Evolutionary conservation across 2,113 vertebrate genomes (phyloP).

Genomic region (Forbesichthys papilliferus): DNA sequence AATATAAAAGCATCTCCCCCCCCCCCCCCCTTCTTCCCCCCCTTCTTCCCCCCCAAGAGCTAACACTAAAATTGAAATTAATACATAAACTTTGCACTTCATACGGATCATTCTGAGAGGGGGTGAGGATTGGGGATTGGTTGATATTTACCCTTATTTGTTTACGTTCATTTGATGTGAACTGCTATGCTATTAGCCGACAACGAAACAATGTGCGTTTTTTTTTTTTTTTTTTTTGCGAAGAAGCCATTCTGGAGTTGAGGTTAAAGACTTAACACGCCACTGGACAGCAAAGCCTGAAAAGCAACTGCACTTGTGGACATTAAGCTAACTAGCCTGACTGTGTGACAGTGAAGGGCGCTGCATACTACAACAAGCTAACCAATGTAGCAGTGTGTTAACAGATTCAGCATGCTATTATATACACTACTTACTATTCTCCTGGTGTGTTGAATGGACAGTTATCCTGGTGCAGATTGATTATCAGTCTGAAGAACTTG

Average conservation of each 20-base stretch:
- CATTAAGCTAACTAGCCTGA: conserved; percentile 52
- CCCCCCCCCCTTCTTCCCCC: background rate
- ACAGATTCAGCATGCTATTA: conserved; percentile 75
- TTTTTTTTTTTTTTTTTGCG: conserved; percentile 22
- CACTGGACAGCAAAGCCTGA: conserved; percentile 42
- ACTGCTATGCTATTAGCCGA: conserved; percentile 47
- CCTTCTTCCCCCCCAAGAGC: conserved; percentile 45
- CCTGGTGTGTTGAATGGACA: conserved; percentile 58
- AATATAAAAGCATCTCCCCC: no score
- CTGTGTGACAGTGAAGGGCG: conserved; percentile 49
- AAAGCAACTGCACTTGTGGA: conserved; percentile 36
- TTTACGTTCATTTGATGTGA: conserved; percentile 64
- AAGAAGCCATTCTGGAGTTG: conserved; percentile 61
- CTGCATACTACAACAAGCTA: conserved; percentile 59
- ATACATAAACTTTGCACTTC: conserved; percentile 73
- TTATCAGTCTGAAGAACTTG: conserved; percentile 33
- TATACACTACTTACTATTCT: conserved; percentile 66
- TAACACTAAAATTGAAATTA: conserved; percentile 50
- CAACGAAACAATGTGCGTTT: conserved; percentile 48
- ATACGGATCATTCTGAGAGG: conserved; percentile 61
- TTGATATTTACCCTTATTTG: conserved; percentile 28
- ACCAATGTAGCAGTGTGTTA: conserved; percentile 73
- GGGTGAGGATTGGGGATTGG: conserved; percentile 5
- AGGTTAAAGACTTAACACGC: conserved; percentile 36
- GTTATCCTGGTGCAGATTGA: conserved; percentile 39